These are phyloP conservation scores for Hipposideros larvatus DNA, from an alignment of 2,797 vertebrate genomes.

Conservation along the genomic window DNA sequence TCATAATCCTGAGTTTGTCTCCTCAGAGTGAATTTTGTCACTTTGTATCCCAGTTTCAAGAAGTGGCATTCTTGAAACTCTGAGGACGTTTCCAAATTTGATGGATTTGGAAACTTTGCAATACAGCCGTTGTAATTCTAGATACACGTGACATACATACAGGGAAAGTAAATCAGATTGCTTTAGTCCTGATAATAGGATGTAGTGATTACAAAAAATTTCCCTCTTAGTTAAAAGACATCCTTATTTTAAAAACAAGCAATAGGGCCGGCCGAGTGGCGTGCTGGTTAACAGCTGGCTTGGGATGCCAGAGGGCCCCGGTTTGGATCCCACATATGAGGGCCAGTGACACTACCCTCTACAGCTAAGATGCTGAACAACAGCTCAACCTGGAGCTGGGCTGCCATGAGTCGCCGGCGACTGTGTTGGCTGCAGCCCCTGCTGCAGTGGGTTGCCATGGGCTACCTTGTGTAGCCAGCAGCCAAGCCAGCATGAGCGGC, in stretches of 20 bases:
- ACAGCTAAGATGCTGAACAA: too few species aligned
- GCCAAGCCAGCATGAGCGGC: too few species aligned
- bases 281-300: too few species aligned
- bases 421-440: too few species aligned
- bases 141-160: background rate
- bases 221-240: background rate
- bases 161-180: background rate
- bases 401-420: too few species aligned
- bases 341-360: too few species aligned
- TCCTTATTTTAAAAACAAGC: conserved; percentile 18
- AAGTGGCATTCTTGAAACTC: conserved; percentile 44
- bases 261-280: background rate
- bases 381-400: too few species aligned
- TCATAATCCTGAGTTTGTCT: conserved; percentile 56
- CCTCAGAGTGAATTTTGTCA: conserved; percentile 64
- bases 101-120: conserved; percentile 62
- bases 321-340: too few species aligned
- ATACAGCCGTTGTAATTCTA: conserved; percentile 4
- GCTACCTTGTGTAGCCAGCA: too few species aligned
- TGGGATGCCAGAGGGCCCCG: too few species aligned
- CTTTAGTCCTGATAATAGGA: background rate
- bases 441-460: too few species aligned
- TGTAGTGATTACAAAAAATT: background rate
- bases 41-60: conserved; percentile 56
- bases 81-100: conserved; percentile 47